A percentile compares a stretch with the other conserved stretches of the same genome.
Conservation (phyloP, 2,888 invertebrate genomes). For the Piscicola geometra region DNA sequence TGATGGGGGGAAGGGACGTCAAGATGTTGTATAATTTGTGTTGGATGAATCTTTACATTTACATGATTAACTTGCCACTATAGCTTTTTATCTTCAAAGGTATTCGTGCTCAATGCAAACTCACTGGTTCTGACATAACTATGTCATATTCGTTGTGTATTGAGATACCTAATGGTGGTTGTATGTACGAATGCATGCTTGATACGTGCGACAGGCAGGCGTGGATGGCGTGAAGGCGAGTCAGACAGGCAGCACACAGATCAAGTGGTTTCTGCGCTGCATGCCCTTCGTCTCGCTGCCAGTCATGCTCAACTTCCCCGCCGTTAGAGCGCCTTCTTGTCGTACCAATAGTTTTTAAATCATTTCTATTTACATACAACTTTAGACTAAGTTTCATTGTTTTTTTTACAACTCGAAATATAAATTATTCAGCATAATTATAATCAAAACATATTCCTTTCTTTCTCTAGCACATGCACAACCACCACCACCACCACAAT, state of each 20-base stretch:
- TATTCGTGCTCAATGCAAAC: too few relatives aligned
- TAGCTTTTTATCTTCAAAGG: too few relatives aligned
- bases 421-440: not conserved
- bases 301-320: conserved; percentile 79
- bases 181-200: too few relatives aligned
- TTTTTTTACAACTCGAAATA: not conserved
- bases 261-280: conserved; percentile 71
- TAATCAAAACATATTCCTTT: conserved; percentile 3
- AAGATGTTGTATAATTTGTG: too few relatives aligned
- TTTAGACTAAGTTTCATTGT: not conserved
- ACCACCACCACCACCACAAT: not conserved
- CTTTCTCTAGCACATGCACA: not conserved
- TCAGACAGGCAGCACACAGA: conserved; percentile 57
- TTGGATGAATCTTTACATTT: too few relatives aligned
- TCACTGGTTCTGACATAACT: too few relatives aligned
- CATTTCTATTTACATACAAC: too few relatives aligned
- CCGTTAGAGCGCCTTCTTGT: conserved; percentile 60
- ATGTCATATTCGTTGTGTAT: too few relatives aligned
- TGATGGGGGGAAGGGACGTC: too few relatives aligned
- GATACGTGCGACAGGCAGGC: conserved; percentile 66
- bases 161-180: too few relatives aligned
- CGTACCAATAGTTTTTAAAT: too few relatives aligned
- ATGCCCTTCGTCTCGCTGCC: conserved; percentile 76
- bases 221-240: conserved; percentile 63
- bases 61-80: too few relatives aligned